Evolutionary conservation across 2,888 invertebrate species (phyloP).

Genomic region (Sphaeridia pumilis): DNA sequence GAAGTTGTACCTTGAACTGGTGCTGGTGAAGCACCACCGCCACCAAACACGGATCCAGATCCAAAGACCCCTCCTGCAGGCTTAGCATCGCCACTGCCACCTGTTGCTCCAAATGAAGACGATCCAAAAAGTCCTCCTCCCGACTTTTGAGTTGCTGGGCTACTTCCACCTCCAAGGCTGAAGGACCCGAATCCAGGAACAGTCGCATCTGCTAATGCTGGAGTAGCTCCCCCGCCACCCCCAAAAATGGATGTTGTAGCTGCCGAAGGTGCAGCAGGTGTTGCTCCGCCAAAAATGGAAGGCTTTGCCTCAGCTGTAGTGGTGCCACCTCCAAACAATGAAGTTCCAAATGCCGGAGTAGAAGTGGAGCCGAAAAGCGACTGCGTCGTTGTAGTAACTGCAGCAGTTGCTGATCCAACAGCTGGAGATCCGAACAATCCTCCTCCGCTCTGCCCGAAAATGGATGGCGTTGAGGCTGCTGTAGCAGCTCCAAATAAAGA

Average conservation of each 20-base stretch:
- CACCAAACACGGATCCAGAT: neutral
- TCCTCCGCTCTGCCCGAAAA: neutral
- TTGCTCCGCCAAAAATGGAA: constrained; percentile 5
- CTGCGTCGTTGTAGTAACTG: neutral
- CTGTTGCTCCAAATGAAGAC: constrained; percentile 1
- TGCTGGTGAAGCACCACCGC: neutral
- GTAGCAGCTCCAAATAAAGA: constrained; percentile 5
- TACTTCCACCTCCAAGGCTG: neutral
- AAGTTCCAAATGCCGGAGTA: neutral
- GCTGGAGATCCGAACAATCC: neutral
- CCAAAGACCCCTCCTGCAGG: constrained; percentile 4
- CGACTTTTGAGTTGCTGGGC: neutral
- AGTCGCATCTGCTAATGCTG: neutral
- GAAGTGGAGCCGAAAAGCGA: constrained; percentile 1
- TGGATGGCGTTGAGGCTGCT: neutral
- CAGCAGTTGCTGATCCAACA: neutral
- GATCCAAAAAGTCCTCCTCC: neutral
- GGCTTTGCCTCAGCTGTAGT: neutral
- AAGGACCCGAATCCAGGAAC: neutral
- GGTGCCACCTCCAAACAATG: neutral
- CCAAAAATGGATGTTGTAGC: neutral
- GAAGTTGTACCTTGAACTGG: neutral
- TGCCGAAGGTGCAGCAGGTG: neutral
- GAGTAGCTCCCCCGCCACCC: too few relatives aligned
- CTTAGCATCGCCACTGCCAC: neutral